These are phyloP conservation scores for Nannospalax galili DNA, from an alignment of 2,113 vertebrate genomes.

Conservation along the genomic window DNA sequence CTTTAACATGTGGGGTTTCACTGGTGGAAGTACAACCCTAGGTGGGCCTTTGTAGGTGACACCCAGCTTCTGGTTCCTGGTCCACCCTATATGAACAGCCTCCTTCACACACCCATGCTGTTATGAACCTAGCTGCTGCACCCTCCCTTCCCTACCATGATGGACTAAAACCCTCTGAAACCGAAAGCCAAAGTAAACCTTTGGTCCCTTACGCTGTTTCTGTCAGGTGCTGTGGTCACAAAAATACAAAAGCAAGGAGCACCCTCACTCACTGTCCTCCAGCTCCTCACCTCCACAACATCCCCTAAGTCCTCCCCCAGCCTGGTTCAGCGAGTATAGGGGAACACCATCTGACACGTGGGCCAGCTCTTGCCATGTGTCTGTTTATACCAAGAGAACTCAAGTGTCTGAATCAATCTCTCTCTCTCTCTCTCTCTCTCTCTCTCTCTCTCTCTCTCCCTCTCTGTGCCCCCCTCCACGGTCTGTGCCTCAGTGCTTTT, in stretches of 20 bases:
- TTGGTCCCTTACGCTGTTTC: no score
- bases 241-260: not conserved
- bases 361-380: not conserved
- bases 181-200: not conserved
- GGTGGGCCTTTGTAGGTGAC: no score
- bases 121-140: not conserved
- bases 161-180: not conserved
- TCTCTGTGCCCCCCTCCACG: no score
- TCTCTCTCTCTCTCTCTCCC: no score
- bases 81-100: not conserved
- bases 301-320: not conserved
- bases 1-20: not conserved
- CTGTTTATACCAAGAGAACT: not conserved
- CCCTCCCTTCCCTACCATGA: no score
- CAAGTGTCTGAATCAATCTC: not conserved
- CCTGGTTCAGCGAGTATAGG: not conserved
- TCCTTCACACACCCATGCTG: not conserved
- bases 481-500: no score
- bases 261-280: not conserved
- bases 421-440: no score
- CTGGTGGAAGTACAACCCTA: no score
- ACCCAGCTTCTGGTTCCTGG: not conserved
- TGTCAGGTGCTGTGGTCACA: not conserved
- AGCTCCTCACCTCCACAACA: not conserved
- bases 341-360: not conserved